These are phyloP conservation scores for Engraulis encrasicolus DNA, from an alignment of 2,113 vertebrate genomes.

Conservation along the genomic window DNA sequence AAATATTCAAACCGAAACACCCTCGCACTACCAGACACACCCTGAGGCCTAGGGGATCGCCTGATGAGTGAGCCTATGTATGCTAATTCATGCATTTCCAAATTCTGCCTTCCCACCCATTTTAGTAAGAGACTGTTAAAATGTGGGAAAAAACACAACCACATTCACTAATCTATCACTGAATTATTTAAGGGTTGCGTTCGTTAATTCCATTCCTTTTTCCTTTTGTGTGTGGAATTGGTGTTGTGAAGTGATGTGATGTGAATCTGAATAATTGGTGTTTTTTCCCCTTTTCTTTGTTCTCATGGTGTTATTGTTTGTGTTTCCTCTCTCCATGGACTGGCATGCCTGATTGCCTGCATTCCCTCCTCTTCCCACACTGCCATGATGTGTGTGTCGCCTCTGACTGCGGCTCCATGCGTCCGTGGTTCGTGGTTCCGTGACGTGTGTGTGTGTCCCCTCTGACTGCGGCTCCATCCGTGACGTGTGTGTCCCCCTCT, in stretches of 20 bases:
- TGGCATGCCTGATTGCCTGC: neutral
- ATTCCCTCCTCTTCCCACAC: too few relatives aligned
- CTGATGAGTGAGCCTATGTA: neutral
- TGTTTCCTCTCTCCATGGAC: neutral
- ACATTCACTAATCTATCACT: neutral
- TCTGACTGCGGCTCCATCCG: too few relatives aligned
- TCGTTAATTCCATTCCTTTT: neutral
- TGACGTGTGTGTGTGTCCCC: too few relatives aligned
- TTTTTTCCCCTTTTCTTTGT: neutral
- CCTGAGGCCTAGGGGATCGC: neutral
- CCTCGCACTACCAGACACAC: neutral
- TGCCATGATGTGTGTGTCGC: too few relatives aligned
- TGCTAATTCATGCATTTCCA: neutral
- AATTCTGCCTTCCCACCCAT: neutral
- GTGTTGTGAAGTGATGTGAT: too few relatives aligned
- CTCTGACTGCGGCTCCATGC: too few relatives aligned
- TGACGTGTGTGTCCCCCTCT: slow-evolving; percentile 24
- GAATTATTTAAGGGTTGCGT: too few relatives aligned
- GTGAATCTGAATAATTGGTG: neutral
- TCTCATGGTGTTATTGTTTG: neutral
- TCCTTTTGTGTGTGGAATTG: neutral
- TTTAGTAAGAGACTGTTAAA: neutral
- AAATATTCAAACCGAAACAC: neutral
- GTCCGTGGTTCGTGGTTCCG: too few relatives aligned
- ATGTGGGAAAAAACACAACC: neutral